phyloP scores from a whole-genome alignment of 2,797 vertebrate species.

The Ctenochaetus hawaiiensis region DNA sequence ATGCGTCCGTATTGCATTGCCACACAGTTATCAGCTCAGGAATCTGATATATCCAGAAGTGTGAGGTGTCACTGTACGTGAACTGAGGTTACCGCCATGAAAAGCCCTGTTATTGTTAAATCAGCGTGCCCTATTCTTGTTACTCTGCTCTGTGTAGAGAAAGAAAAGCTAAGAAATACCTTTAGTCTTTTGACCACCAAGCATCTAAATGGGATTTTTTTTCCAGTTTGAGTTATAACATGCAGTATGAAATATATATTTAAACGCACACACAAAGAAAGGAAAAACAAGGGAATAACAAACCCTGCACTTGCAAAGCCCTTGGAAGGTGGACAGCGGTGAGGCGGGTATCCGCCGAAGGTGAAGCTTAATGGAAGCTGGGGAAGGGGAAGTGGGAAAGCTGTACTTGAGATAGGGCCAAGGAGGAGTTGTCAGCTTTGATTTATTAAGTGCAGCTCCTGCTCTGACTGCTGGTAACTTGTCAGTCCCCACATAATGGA shows the following conservation, averaged over 20 bases:
- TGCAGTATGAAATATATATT: constrained; percentile 55
- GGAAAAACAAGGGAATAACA: constrained; percentile 62
- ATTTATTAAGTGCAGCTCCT: constrained; percentile 95
- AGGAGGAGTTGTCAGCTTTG: constrained; percentile 94
- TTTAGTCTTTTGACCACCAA: not conserved
- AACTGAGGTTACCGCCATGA: not conserved
- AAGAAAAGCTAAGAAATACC: not conserved
- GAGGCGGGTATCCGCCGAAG: constrained; percentile 63
- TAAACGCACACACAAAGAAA: too few relatives aligned
- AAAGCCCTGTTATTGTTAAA: not conserved
- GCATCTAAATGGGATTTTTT: too few relatives aligned
- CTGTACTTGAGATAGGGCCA: constrained; percentile 90
- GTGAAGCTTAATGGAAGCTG: constrained; percentile 83
- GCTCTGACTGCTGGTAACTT: constrained; percentile 89
- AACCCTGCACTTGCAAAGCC: constrained; percentile 56
- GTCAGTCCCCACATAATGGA: constrained; percentile 91
- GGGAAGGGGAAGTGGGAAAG: constrained; percentile 83
- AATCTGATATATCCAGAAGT: not conserved
- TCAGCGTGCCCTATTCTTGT: not conserved
- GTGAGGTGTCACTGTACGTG: constrained; percentile 3
- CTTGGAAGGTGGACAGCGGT: constrained; percentile 65
- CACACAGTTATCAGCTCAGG: constrained; percentile 1
- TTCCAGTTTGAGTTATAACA: not conserved
- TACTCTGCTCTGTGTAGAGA: not conserved
- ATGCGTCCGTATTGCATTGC: not conserved